Conservation (phyloP, 2,888 invertebrate species). For the Latrodectus hesperus region DNA sequence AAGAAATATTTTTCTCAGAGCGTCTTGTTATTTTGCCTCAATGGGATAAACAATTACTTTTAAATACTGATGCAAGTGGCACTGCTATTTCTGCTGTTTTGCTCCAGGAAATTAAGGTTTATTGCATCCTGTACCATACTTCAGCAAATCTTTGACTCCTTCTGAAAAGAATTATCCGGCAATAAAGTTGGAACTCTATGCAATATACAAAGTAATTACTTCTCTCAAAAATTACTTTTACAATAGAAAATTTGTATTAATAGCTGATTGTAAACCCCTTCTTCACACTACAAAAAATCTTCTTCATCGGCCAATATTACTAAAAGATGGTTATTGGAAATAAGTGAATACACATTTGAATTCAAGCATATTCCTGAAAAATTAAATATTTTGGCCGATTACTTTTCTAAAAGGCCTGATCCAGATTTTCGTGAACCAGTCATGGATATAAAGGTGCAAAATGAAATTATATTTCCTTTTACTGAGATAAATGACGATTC, state of each 20-base stretch:
- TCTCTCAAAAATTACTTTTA: conserved; percentile 1
- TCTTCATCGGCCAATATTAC: too few species aligned
- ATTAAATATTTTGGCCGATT: too few species aligned
- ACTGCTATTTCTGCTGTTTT: conserved; percentile 1
- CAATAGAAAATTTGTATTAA: neutral
- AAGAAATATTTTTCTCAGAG: neutral
- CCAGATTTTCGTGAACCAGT: too few species aligned
- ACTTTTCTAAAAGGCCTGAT: too few species aligned
- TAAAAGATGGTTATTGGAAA: too few species aligned
- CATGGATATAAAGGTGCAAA: neutral
- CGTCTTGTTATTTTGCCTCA: conserved; percentile 6
- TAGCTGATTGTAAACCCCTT: conserved; percentile 17
- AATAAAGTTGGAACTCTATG: conserved; percentile 16
- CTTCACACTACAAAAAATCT: neutral
- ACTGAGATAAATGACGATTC: neutral
- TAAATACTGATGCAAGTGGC: conserved; percentile 26
- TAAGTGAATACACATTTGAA: too few species aligned
- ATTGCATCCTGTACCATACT: neutral
- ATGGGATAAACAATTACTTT: conserved; percentile 1
- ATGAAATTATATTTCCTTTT: neutral
- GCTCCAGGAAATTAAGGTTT: neutral
- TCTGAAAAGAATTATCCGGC: conserved; percentile 6
- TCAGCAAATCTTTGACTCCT: neutral
- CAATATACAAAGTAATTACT: neutral
- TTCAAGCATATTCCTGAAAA: too few species aligned